Percentiles rank a stretch among this genome's conserved stretches.
These are phyloP conservation scores for Spisula solida DNA, from an alignment of 2,888 invertebrate genomes.

Conservation along the genomic window DNA sequence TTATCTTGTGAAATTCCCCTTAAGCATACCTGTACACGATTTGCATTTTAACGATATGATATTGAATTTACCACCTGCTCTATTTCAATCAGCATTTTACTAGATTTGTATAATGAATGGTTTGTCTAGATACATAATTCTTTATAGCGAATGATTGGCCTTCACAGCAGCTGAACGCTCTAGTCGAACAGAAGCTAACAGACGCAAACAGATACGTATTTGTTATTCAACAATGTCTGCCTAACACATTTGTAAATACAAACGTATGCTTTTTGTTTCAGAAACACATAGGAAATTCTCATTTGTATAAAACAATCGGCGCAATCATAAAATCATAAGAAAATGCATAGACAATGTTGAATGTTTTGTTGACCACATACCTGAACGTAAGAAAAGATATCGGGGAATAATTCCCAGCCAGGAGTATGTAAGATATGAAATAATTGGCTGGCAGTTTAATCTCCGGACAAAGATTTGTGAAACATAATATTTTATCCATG, in stretches of 20 bases:
- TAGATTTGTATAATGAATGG: constrained; percentile 21
- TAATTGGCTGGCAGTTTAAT: neutral
- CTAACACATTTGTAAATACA: neutral
- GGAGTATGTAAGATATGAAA: neutral
- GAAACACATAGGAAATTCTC: neutral
- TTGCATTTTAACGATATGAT: constrained; percentile 21
- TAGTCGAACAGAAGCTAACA: neutral
- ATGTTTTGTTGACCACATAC: neutral
- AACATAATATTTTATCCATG: neutral
- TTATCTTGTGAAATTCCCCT: constrained; percentile 16
- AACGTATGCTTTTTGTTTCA: neutral
- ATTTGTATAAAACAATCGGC: neutral
- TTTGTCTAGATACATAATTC: neutral
- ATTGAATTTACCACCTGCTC: constrained; percentile 7
- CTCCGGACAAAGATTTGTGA: neutral
- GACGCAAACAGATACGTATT: neutral
- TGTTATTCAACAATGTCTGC: neutral
- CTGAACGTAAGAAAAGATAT: neutral
- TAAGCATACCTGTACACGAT: constrained; percentile 18
- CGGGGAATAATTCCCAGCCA: neutral
- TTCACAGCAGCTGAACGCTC: neutral
- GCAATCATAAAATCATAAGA: neutral
- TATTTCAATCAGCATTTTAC: constrained; percentile 8
- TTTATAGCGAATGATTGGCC: neutral
- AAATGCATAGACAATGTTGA: neutral